Evolutionary conservation across 2,888 invertebrate genomes (phyloP), one percentile per base, ranked within the genome.

Genomic region (Xanthia togata): DNA sequence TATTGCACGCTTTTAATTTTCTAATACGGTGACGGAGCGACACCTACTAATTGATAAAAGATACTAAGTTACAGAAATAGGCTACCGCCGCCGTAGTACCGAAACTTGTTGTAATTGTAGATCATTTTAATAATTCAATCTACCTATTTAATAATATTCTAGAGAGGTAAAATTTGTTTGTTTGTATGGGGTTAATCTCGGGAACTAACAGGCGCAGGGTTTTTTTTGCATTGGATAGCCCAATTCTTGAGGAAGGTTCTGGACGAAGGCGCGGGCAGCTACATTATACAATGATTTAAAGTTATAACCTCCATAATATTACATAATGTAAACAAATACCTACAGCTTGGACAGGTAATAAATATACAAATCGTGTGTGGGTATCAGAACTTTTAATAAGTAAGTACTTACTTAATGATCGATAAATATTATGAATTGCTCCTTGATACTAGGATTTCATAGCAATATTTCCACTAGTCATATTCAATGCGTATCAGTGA

Each of bases 381-480:
- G 79, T 50, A 62, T 63, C 38, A 78, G 38, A 59, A 80, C 73
- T 74, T 75, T 71, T 76, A 82, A 76, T 55, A 71, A 14, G 17
- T 59, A 67, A 41, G 17, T 31, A 31, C 31, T 2, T 69, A 68
- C 47, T 5, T 71, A 70, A 67, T 47, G 47, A 80, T 71, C 68
- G 57, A 73, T 76, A 77, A 70, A 72, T 76, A 80, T 78, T 64
- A 76, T 69, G 60, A 78, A 83, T 78, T 50, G 65, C 69, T 78
- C 41, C 35, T 73, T 70, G 65, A 72, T 73, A 73, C 71, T 41
- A 76, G 53, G 73, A 70, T 73, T 55, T 73, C 53, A 85, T 65
- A 74, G 55, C 55, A 72, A 76, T 72, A 78, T 85, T 86, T 85
- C 81, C 80, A 83, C 79, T 71, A 78, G 84, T 71, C 73, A 84